Percentiles rank a stretch among this genome's conserved stretches.
Conservation (phyloP, 1,140 invertebrate species). For the Proctacanthus coquilletti region DNA sequence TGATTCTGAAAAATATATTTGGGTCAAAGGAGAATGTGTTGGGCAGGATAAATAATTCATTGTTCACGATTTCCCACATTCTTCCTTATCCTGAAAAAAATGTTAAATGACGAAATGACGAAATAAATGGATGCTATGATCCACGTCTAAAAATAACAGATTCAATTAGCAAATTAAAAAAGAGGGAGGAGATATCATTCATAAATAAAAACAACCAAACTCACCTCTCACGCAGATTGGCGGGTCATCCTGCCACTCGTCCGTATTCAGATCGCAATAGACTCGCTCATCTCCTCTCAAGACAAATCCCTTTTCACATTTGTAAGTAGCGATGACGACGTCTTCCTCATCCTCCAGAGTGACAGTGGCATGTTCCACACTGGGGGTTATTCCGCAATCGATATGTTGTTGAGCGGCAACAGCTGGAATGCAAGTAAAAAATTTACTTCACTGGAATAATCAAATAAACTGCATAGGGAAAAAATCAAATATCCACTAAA, state of each 20-base stretch:
- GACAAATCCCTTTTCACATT: slow-evolving; percentile 14
- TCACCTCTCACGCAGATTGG: slow-evolving; percentile 15
- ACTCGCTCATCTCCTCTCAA: slow-evolving; percentile 13
- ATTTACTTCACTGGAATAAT: too few species aligned
- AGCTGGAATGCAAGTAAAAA: too few species aligned
- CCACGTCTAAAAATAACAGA: not conserved
- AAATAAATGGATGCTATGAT: not conserved
- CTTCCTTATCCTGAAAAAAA: too few species aligned
- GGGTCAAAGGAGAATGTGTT: too few species aligned
- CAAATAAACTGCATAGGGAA: too few species aligned
- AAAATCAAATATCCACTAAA: too few species aligned
- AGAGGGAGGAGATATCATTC: not conserved
- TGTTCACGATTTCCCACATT: too few species aligned
- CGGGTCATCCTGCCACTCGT: slow-evolving; percentile 19
- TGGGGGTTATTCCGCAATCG: slow-evolving; percentile 14
- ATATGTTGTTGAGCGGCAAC: too few species aligned
- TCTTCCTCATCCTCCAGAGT: slow-evolving; percentile 9
- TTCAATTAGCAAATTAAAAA: not conserved
- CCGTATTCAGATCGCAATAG: slow-evolving; percentile 16
- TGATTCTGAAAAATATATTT: too few species aligned
- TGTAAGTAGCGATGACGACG: slow-evolving; percentile 14
- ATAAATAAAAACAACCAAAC: not conserved
- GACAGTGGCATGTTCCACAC: slow-evolving; percentile 12
- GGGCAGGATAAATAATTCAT: not conserved
- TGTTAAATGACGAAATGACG: not conserved